Conservation (phyloP, 2,888 invertebrate species). For the Prenolepis imparis region DNA sequence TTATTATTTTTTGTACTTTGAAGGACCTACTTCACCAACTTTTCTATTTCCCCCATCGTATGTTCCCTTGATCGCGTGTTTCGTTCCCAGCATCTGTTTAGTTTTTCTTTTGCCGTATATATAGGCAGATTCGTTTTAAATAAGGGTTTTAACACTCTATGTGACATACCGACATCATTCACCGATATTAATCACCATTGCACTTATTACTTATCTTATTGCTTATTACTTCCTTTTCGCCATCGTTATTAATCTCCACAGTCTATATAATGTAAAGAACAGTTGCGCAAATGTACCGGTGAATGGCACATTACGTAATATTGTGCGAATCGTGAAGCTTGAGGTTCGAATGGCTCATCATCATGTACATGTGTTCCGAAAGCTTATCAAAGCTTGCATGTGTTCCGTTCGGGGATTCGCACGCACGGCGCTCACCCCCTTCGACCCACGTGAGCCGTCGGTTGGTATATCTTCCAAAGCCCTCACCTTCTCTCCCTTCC, state of each 20-base stretch:
- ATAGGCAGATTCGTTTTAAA: background rate
- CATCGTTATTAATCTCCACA: background rate
- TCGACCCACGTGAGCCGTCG: slow-evolving; percentile 79
- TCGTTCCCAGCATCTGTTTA: background rate
- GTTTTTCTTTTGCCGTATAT: background rate
- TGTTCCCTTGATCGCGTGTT: slow-evolving; percentile 44
- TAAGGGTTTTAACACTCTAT: background rate
- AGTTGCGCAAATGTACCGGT: slow-evolving; percentile 71
- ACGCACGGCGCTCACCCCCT: slow-evolving; percentile 82
- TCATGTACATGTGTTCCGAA: slow-evolving; percentile 79
- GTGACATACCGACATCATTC: background rate
- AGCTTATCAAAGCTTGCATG: slow-evolving; percentile 86
- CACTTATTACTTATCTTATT: background rate
- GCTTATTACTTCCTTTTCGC: background rate
- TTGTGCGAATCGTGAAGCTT: slow-evolving; percentile 81
- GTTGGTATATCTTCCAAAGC: slow-evolving; percentile 77
- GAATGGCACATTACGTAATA: slow-evolving; percentile 81
- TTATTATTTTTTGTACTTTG: slow-evolving; percentile 14
- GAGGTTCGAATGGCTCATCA: slow-evolving; percentile 81
- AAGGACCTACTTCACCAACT: background rate
- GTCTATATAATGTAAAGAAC: slow-evolving; percentile 22
- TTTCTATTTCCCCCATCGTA: background rate
- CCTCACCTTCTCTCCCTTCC: slow-evolving; percentile 66
- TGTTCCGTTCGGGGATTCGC: slow-evolving; percentile 84
- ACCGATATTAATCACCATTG: background rate